These are phyloP conservation scores for Gobius niger DNA, from an alignment of 2,113 vertebrate species.

Conservation along the genomic window DNA sequence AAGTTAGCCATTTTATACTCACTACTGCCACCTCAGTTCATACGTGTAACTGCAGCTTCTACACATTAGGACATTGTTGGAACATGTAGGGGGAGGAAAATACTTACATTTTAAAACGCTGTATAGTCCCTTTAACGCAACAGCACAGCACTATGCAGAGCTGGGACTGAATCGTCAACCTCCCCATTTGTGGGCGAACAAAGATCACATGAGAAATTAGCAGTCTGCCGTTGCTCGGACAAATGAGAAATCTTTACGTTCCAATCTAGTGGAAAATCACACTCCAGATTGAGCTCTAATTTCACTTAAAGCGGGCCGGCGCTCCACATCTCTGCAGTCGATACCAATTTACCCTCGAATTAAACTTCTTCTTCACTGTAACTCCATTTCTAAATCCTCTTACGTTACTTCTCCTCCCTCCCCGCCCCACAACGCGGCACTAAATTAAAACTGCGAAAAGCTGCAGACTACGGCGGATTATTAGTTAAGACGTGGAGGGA, in stretches of 20 bases:
- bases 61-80: too few species aligned
- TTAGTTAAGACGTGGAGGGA: not conserved
- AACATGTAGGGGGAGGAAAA: too few species aligned
- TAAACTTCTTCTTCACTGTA: not conserved
- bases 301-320: not conserved
- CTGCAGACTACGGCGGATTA: not conserved
- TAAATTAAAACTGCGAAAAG: not conserved
- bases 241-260: not conserved
- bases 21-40: too few species aligned
- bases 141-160: too few species aligned
- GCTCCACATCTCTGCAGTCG: not conserved
- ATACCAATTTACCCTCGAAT: not conserved
- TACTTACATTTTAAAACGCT: too few species aligned
- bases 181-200: too few species aligned
- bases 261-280: not conserved
- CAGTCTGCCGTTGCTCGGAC: too few species aligned
- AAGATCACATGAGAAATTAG: too few species aligned
- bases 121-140: too few species aligned
- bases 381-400: not conserved
- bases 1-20: too few species aligned
- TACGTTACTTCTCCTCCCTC: not conserved
- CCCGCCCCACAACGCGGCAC: not conserved
- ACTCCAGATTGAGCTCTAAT: not conserved
- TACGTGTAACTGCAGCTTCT: too few species aligned
- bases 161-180: too few species aligned